Conservation (phyloP, 2,888 invertebrate genomes). For the Phalera bucephala region DNA sequence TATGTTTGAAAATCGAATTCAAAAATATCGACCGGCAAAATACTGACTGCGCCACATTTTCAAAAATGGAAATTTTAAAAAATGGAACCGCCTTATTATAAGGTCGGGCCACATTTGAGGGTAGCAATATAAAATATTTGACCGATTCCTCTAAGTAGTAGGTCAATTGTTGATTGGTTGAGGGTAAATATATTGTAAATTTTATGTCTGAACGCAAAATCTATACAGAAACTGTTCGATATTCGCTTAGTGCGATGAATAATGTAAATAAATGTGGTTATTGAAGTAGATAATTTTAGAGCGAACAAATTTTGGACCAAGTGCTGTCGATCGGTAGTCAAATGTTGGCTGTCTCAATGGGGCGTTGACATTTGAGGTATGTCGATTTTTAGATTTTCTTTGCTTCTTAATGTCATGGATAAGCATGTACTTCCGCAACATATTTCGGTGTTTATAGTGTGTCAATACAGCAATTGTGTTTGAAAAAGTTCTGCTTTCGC, state of each 20-base stretch:
- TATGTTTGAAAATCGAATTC: too few species aligned
- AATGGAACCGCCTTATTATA: too few species aligned
- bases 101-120: constrained; percentile 16
- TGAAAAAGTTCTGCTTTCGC: too few species aligned
- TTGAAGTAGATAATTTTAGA: constrained; percentile 40
- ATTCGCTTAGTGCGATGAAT: constrained; percentile 14
- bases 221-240: constrained; percentile 15
- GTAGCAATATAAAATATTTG: constrained; percentile 31
- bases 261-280: constrained; percentile 34
- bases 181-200: constrained; percentile 29
- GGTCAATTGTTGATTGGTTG: constrained; percentile 42
- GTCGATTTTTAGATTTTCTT: too few species aligned
- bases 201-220: constrained; percentile 15
- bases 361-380: too few species aligned
- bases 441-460: too few species aligned
- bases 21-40: too few species aligned
- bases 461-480: too few species aligned
- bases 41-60: too few species aligned
- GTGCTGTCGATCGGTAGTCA: constrained; percentile 65
- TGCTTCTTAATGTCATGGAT: too few species aligned
- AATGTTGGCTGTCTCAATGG: constrained; percentile 32
- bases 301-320: constrained; percentile 70
- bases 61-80: too few species aligned
- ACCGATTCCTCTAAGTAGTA: constrained; percentile 38
- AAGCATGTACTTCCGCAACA: too few species aligned